Evolutionary conservation across 1,140 invertebrate species (phyloP), one percentile per base, ranked within the genome.

Genomic region (Centruroides sculpturatus): DNA sequence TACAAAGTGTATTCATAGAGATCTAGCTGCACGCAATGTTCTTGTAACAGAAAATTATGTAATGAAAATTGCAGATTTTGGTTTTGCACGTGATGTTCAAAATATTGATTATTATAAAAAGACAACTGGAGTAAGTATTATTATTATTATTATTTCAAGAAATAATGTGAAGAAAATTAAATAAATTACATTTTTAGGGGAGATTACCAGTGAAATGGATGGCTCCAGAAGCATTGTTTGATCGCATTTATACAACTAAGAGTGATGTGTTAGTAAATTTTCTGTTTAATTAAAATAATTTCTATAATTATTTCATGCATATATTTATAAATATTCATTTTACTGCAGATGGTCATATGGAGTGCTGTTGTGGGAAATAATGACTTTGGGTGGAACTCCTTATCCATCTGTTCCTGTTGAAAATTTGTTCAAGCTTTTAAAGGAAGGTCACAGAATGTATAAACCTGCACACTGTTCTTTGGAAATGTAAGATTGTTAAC

Each of bases 151-250:
- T 23, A 6, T 34, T 48, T 34, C 10, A 47, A 34, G 5, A 23
- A 23, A 23, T 23, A 23, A 23, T 51, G 12, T 41, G 10, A 47
- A 50, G 10, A 56, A 56, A 23, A 3, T 55, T 47, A 47, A 35
- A 9, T 47, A 34, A n/a, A 53, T 47, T 92, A 12, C 13, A 23
- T 47, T 53, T 35, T 1, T 11, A 97, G 74, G 92, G 92, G 36
- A 79, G 90, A 51, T 74, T 97, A 62, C 93, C 94, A 6, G 90
- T 98, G 4, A 97, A 98, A 76, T 99, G 96, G 95, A 98, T 98
- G 95, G 92, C 95, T 1, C 91, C 93, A 0, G 96, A 99, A 75
- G 92, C 94, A 1, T 75, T 98, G 7, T 94, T 94, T 70, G 88
- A 93, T 66, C 83, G 92, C 70, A 82, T 95, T 35, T 98, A 97